phyloP scores from a whole-genome alignment of 2,888 invertebrate species.

The Drosophila differens region DNA sequence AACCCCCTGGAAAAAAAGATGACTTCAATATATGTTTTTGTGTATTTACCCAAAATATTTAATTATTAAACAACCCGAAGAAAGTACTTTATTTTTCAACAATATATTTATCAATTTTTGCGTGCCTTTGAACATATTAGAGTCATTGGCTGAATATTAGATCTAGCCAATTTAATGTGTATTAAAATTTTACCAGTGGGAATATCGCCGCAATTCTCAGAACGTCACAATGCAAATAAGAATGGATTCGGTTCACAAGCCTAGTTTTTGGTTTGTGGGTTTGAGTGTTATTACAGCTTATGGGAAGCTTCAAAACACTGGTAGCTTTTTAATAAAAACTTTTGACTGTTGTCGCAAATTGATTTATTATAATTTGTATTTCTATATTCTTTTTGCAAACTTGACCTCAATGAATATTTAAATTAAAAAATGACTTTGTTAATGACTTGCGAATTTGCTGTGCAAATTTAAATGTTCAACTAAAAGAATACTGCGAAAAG shows the following conservation, averaged over 20 bases:
- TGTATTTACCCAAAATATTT: background rate
- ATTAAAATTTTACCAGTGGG: background rate
- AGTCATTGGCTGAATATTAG: slow-evolving; percentile 23
- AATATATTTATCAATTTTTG: background rate
- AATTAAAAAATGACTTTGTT: background rate
- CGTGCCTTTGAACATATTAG: background rate
- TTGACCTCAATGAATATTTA: background rate
- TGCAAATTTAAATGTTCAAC: background rate
- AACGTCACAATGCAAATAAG: background rate
- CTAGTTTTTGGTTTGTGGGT: background rate
- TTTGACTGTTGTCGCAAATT: background rate
- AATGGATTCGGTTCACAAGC: background rate
- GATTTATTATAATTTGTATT: background rate
- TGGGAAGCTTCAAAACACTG: background rate
- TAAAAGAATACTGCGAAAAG: background rate
- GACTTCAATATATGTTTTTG: background rate
- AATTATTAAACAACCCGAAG: background rate
- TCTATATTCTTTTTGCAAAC: background rate
- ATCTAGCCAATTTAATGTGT: background rate
- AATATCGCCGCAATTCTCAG: background rate
- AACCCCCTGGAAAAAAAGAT: too few species aligned
- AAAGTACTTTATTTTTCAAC: background rate
- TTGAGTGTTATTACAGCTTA: background rate
- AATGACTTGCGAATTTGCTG: background rate
- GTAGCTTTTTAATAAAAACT: too few species aligned